Conservation (phyloP, 2,797 vertebrate genomes). For the Leptodactylus fallax region DNA sequence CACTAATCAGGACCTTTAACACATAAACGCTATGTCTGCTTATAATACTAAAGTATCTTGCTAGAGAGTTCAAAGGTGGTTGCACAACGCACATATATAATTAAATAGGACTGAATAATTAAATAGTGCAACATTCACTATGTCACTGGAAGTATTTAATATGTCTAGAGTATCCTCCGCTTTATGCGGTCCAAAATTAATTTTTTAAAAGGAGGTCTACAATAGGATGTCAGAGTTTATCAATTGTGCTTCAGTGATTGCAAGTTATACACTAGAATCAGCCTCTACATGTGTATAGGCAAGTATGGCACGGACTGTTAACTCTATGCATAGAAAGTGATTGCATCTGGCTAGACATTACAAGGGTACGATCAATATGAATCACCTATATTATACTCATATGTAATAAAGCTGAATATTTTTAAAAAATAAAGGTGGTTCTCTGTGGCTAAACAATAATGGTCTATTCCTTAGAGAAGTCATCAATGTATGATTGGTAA, state of each 20-base stretch:
- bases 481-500: too few species aligned
- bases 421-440: too few species aligned
- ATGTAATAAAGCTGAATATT: too few species aligned
- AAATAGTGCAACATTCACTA: constrained; percentile 62
- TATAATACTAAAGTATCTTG: constrained; percentile 53
- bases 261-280: constrained; percentile 48
- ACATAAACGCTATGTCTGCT: constrained; percentile 9
- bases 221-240: constrained; percentile 55
- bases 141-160: constrained; percentile 58
- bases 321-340: too few species aligned
- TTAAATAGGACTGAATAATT: constrained; percentile 61
- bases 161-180: constrained; percentile 56
- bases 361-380: too few species aligned
- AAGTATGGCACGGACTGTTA: constrained; percentile 8
- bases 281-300: constrained; percentile 32
- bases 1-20: constrained; percentile 42
- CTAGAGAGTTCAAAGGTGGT: constrained; percentile 55
- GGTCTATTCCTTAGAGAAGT: too few species aligned
- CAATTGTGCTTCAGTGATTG: constrained; percentile 27
- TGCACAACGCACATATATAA: constrained; percentile 58
- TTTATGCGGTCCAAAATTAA: constrained; percentile 39
- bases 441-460: too few species aligned
- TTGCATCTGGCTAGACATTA: too few species aligned
- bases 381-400: too few species aligned
- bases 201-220: constrained; percentile 57